Evolutionary conservation across 1,140 invertebrate genomes (phyloP).

Genomic region (Zaprionus inermis): DNA sequence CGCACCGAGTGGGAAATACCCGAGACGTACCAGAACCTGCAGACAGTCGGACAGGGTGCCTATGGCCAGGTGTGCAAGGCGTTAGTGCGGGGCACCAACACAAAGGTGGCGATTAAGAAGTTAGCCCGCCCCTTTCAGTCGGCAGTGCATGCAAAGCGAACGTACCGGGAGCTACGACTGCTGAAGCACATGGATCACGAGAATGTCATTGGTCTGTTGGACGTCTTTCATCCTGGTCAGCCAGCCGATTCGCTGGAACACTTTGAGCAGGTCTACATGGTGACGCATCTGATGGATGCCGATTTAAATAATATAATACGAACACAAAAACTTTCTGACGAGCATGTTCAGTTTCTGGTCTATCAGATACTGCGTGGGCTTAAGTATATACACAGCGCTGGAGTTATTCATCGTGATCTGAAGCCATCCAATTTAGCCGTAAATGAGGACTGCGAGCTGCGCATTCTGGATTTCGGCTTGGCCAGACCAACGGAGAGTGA

Average conservation of each 20-base stretch:
- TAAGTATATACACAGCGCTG: slow-evolving; percentile 99
- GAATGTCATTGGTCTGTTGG: slow-evolving; percentile 97
- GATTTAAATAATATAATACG: slow-evolving; percentile 99
- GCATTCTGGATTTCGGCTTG: slow-evolving; percentile 99
- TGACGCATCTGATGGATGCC: slow-evolving; percentile 99
- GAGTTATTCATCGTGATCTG: slow-evolving; percentile 99
- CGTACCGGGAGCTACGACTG: slow-evolving; percentile 97
- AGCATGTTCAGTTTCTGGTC: slow-evolving; percentile 99
- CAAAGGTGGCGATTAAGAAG: slow-evolving; percentile 99
- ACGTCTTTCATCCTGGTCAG: slow-evolving; percentile 95
- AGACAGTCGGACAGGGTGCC: slow-evolving; percentile 97
- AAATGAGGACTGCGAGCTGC: slow-evolving; percentile 99
- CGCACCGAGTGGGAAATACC: slow-evolving; percentile 99
- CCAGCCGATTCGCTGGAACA: slow-evolving; percentile 87
- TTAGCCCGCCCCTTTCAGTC: slow-evolving; percentile 98
- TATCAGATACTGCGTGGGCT: slow-evolving; percentile 99
- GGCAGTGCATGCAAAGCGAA: slow-evolving; percentile 98
- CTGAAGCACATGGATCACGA: slow-evolving; percentile 99
- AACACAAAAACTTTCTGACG: slow-evolving; percentile 98
- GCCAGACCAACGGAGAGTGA: slow-evolving; percentile 98
- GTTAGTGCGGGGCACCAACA: slow-evolving; percentile 89
- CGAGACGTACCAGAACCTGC: slow-evolving; percentile 94
- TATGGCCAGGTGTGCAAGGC: slow-evolving; percentile 93
- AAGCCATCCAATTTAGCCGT: slow-evolving; percentile 99
- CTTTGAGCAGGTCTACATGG: slow-evolving; percentile 97